Base-by-base conservation (phyloP, 2,113 vertebrate genomes). In the Scatophagus argus region DNA sequence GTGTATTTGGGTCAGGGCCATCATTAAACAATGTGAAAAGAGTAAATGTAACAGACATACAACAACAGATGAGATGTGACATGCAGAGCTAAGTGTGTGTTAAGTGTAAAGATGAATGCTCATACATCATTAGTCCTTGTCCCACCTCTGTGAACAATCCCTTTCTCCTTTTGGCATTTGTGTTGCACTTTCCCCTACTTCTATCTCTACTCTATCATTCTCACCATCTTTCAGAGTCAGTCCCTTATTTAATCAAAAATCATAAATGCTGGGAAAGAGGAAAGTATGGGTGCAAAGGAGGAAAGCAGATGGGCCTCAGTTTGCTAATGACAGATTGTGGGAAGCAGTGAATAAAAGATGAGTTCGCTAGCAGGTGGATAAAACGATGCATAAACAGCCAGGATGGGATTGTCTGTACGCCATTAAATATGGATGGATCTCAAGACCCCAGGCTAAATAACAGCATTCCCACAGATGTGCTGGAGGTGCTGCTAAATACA, bases 401-500 rank as follows among this genome's bases (percentile, higher is more conserved):
- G 74, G 79, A 59, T 82, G 75, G 77, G 72, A 86, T 84, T 87
- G 85, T 89, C 72, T 84, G 82, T 76, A 75, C 65, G 54, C 51
- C 82, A 86, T 93, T 86, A 93, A 93, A 92, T 86, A 93, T 91
- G 82, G 82, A 91, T 90, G 89, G 76, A 66, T 74, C 60, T 74
- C 63, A 43, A 82, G 77, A 89, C 65, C 71, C 12, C 31, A 7
- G 63, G 85, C 69, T 75, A 87, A 82, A 87, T 74, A 43, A 83
- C 75, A 90, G 69, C 81, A 87, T 90, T 80, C 84, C 75, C 63
- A 87, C 71, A 86, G 82, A 87, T 84, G 88, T 74, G 81, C 56
- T 32, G 36, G 54, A 81, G 79, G 71, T 36, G 3, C 58, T 23
- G 54, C 76, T 83, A 85, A 88, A 88, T 61, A 87, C 84, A 92